Evolutionary conservation across 1,140 invertebrate species (phyloP).

Genomic region (Brachionus rubens): DNA sequence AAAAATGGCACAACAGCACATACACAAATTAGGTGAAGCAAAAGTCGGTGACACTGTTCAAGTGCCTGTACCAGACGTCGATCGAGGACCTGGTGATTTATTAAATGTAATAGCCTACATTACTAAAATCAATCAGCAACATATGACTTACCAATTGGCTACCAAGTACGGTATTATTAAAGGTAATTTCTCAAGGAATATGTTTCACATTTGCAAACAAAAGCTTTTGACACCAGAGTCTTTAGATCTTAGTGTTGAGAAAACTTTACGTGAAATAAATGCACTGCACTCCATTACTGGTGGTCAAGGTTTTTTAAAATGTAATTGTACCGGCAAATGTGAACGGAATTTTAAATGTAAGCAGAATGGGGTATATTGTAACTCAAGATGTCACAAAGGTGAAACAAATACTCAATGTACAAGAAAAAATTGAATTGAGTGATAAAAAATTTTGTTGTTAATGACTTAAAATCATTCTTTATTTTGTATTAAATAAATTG

Average conservation of each 20-base stretch:
- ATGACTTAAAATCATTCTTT: background rate
- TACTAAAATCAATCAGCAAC: background rate
- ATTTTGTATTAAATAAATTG: background rate
- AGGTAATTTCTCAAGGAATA: too few relatives aligned
- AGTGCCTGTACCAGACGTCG: background rate
- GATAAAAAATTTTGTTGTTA: background rate
- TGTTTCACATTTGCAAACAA: background rate
- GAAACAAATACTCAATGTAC: too few relatives aligned
- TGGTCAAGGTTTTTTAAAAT: background rate
- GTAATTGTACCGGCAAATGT: constrained; percentile 7
- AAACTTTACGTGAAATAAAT: background rate
- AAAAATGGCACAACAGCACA: too few relatives aligned
- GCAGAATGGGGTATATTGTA: background rate
- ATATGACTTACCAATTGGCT: too few relatives aligned
- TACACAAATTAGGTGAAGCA: too few relatives aligned
- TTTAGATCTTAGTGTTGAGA: background rate
- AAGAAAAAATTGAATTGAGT: background rate
- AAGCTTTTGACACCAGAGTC: background rate
- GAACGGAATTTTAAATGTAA: constrained; percentile 3
- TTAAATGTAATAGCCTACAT: background rate
- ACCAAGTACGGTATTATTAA: too few relatives aligned
- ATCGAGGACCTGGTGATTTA: background rate
- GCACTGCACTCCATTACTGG: background rate
- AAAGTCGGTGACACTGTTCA: too few relatives aligned
- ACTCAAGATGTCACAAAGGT: too few relatives aligned